Conservation (phyloP, 2,797 vertebrate genomes). For the Semaprochilodus insignis region DNA sequence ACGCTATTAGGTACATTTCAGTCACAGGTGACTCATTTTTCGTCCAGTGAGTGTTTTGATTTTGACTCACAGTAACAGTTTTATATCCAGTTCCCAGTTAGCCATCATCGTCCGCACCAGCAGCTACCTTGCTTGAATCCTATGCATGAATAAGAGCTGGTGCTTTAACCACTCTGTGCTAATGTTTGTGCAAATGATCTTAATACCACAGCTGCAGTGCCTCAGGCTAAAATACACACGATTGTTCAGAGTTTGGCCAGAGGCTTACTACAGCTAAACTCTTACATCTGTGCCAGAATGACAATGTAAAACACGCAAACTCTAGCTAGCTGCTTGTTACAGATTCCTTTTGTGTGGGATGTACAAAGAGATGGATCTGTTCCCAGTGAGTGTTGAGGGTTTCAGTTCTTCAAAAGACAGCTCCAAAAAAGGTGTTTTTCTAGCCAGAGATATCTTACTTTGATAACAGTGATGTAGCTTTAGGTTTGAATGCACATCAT, state of each 20-base stretch:
- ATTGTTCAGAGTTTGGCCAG: constrained; percentile 26
- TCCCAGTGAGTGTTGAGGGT: neutral
- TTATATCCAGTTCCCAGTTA: neutral
- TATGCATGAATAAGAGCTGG: neutral
- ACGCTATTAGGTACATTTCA: no score
- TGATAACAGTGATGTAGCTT: neutral
- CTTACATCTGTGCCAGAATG: constrained; percentile 9
- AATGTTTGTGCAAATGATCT: constrained; percentile 28
- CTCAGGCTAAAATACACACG: constrained; percentile 27
- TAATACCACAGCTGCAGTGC: constrained; percentile 20
- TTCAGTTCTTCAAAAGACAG: neutral
- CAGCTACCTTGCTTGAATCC: constrained; percentile 2
- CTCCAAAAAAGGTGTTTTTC: neutral
- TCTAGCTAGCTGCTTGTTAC: neutral
- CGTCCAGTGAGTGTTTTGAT: no score
- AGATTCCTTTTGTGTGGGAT: neutral
- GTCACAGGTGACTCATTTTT: no score
- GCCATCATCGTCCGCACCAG: neutral
- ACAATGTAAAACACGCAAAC: neutral
- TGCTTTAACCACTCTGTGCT: neutral
- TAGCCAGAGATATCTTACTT: neutral
- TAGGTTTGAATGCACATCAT: neutral
- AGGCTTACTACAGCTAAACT: constrained; percentile 11
- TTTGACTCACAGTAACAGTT: neutral
- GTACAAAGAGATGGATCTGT: neutral